Evolutionary conservation across 2,888 invertebrate genomes (phyloP), one percentile per base, ranked within the genome.

Genomic region (Serrognathus titanus): DNA sequence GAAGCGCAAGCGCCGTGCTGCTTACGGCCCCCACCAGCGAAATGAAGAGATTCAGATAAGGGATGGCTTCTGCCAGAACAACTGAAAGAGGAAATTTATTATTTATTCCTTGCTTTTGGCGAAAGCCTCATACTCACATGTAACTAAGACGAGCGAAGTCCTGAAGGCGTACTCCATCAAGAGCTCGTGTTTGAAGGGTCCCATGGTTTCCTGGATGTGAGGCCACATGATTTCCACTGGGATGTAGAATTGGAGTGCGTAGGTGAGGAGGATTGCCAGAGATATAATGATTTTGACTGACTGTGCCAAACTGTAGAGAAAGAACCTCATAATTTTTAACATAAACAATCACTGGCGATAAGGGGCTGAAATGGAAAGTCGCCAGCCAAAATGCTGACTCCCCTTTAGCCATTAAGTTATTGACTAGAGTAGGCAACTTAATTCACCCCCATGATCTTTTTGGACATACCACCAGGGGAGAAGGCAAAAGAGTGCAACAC

Each of bases 221-320:
- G 96, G 94, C 90, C 92, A 94, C 67, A 94, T 87, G 57, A 97
- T 91, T 54, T 88, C 88, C 45, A 96, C 84, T 0, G 97, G 94
- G 40, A 98, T 96, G 77, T 96, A 97, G 74, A 98, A 91, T 80
- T 97, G 97, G 13, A 98, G 82, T 0, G 95, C 90, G 78, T 96
- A 98, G 0, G 94, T 90, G 62, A 97, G 83, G 63, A 96, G 82
- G 58, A 98, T 92, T 9, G 93, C 93, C 39, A 90, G 64, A 0
- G 92, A 89, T 69, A 97, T 94, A 69, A 92, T 83, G n/a, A 88
- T 72, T 72, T 92, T 89, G 13, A 96, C 93, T 52, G 84, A 82
- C 77, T 91, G 87, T 47, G 92, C 92, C 59, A 94, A 77, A 63
- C 93, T 94, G 78, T 16, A 80, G n/a, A n/a, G n/a, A n/a, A n/a